Evolutionary conservation across 1,140 invertebrate genomes (phyloP).

Genomic region (Aplysia californica): DNA sequence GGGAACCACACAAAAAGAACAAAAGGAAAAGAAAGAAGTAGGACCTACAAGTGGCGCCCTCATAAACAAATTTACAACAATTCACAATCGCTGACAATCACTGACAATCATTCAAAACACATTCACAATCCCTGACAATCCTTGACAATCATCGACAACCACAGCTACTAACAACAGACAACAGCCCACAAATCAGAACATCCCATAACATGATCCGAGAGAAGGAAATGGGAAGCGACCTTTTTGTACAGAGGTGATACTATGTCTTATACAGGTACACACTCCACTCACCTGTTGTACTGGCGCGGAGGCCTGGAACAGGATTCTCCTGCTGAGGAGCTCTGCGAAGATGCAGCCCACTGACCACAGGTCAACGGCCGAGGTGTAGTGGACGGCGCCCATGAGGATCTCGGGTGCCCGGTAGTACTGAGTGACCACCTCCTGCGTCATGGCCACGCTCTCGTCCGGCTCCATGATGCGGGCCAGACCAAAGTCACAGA

Average conservation of each 20-base stretch:
- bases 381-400: constrained; percentile 71
- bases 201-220: too few species aligned
- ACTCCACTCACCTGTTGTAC: constrained; percentile 83
- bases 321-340: constrained; percentile 90
- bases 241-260: too few species aligned
- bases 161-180: too few species aligned
- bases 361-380: constrained; percentile 97
- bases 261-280: background rate
- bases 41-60: too few species aligned
- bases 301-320: constrained; percentile 96
- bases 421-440: constrained; percentile 93
- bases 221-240: too few species aligned
- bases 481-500: constrained; percentile 98
- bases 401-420: constrained; percentile 74
- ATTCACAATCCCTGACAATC: too few species aligned
- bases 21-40: too few species aligned
- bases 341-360: constrained; percentile 99
- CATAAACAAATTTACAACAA: too few species aligned
- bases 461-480: constrained; percentile 92
- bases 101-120: too few species aligned
- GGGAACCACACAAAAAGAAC: too few species aligned
- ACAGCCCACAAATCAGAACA: too few species aligned
- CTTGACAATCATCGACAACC: background rate
- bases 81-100: too few species aligned
- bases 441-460: constrained; percentile 96